Evolutionary conservation across 1,140 invertebrate genomes (phyloP), one percentile per base, ranked within the genome.

Genomic region (Leptinotarsa defecta): DNA sequence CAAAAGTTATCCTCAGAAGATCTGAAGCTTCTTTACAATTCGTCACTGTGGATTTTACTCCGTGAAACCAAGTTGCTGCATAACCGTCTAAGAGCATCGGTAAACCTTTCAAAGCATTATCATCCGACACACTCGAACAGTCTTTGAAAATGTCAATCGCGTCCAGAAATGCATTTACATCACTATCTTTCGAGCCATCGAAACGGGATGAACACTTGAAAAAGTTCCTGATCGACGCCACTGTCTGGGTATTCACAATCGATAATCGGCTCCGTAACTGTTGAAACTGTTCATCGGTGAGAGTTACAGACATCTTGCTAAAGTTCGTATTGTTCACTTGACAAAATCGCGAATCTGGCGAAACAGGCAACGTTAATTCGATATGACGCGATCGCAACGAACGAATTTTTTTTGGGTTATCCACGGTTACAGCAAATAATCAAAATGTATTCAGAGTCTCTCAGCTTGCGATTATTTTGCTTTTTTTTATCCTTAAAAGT

Each of bases 61-160:
- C 49, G 17, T 52, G 49, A 13, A 52, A 52, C 49, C 49, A 52
- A 2, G 62, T 72, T 43, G 74, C 74, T 4, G 74, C 67, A 34
- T 48, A 68, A 34, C 67, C 67, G 34, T 68, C 67, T 19, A 68
- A 27, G 22, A 68, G 34, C 67, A 68, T 68, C 19, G 67, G 67
- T 13, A 68, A 13, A 13, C 67, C 20, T 68, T 68, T 68, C 1
- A 68, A 34, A 13, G 67, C 67, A 34, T 24, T 68, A 3, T 48
- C 67, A 68, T 68, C 34, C 34, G 67, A 68, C 17, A 68, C 67
- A 13, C 27, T 19, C 34, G 67, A 13, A 48, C 67, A 68, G 22
- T 68, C 67, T 68, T 68, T 27, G 24, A 34, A 27, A n/a, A n/a
- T n/a, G n/a, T n/a, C n/a, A n/a, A n/a, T n/a, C n/a, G n/a, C n/a